Evolutionary conservation across 2,888 invertebrate genomes (phyloP).

Genomic region (Megastigmus dorsalis): DNA sequence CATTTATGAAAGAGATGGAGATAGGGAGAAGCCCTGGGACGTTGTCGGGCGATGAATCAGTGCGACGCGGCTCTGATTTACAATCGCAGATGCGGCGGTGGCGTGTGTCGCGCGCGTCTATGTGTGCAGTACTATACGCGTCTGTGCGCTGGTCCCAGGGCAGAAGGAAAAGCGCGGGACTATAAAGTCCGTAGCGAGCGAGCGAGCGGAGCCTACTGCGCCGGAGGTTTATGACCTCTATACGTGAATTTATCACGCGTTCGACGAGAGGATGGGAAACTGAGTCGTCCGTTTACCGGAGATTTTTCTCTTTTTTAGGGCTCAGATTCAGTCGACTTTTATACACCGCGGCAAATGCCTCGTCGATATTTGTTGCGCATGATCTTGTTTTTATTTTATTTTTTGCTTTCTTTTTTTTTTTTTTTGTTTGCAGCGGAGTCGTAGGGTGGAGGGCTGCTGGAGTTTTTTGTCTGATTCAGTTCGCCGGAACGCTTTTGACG

Average conservation of each 20-base stretch:
- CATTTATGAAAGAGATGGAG: conserved; percentile 38
- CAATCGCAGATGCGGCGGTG: conserved; percentile 32
- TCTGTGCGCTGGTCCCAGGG: too few species aligned
- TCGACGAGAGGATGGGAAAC: conserved; percentile 15
- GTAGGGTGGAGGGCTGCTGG: too few species aligned
- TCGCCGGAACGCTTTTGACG: too few species aligned
- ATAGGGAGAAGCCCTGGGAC: neutral
- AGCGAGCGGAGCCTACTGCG: neutral
- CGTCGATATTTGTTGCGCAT: neutral
- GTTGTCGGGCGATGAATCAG: conserved; percentile 46
- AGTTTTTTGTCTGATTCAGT: too few species aligned
- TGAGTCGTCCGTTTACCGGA: conserved; percentile 1
- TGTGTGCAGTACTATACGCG: too few species aligned
- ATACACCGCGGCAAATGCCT: neutral
- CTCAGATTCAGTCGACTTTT: conserved; percentile 17
- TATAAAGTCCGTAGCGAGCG: conserved; percentile 42
- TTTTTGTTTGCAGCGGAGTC: too few species aligned
- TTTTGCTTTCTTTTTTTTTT: neutral
- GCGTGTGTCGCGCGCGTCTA: neutral
- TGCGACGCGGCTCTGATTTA: conserved; percentile 46
- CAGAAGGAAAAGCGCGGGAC: conserved; percentile 41
- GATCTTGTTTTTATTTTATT: neutral
- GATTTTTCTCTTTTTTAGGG: conserved; percentile 33
- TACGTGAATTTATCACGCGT: conserved; percentile 47
- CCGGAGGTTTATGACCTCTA: conserved; percentile 34